A percentile compares a stretch with the other conserved stretches of the same genome.
These are phyloP conservation scores for Agrochola lota DNA, from an alignment of 2,888 invertebrate genomes.

Conservation along the genomic window DNA sequence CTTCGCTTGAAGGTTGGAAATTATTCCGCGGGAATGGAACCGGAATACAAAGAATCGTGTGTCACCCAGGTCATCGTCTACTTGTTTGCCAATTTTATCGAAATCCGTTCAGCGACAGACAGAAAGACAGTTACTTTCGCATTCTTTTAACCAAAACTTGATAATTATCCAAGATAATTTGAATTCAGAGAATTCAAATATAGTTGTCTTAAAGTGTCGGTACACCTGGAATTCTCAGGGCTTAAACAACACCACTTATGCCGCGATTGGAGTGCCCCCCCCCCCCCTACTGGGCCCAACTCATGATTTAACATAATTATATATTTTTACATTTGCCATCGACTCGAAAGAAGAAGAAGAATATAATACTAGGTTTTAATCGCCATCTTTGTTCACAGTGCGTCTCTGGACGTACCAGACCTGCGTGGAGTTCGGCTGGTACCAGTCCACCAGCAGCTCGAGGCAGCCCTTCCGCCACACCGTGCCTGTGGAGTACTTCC, in stretches of 20 bases:
- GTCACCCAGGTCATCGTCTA: too few relatives aligned
- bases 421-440: slow-evolving; percentile 96
- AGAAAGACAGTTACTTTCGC: too few relatives aligned
- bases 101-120: too few relatives aligned
- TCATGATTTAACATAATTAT: too few relatives aligned
- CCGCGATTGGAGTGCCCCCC: not conserved
- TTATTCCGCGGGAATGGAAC: too few relatives aligned
- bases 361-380: not conserved
- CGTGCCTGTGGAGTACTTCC: slow-evolving; percentile 87
- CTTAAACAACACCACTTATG: not conserved
- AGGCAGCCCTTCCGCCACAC: slow-evolving; percentile 91
- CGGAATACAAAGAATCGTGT: too few relatives aligned
- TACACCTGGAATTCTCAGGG: not conserved
- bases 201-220: not conserved
- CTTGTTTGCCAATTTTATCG: too few relatives aligned
- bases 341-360: not conserved
- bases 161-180: too few relatives aligned
- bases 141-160: too few relatives aligned
- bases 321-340: not conserved
- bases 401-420: slow-evolving; percentile 96
- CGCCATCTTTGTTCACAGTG: slow-evolving; percentile 81
- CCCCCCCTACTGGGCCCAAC: not conserved
- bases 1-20: too few relatives aligned
- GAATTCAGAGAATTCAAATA: too few relatives aligned
- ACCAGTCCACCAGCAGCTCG: slow-evolving; percentile 92